Evolutionary conservation across 2,113 vertebrate species (phyloP).

Genomic region (Proteles cristata): DNA sequence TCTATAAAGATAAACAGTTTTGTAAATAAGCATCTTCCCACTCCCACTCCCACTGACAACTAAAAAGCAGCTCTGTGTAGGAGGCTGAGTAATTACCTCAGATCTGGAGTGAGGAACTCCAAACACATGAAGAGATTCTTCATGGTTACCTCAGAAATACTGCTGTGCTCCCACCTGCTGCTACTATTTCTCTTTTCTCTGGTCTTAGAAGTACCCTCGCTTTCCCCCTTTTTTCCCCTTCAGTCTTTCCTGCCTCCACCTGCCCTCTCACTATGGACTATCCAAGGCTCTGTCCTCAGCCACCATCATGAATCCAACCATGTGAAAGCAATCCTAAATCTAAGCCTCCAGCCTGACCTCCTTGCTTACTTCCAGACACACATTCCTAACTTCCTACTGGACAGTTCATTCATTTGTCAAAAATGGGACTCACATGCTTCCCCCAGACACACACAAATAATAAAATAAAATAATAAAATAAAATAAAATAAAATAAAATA

Average conservation of each 20-base stretch:
- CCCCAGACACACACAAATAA: too few species aligned
- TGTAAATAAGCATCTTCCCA: conserved; percentile 23
- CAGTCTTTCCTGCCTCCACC: background rate
- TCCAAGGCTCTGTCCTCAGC: background rate
- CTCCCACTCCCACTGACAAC: background rate
- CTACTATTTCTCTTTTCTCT: background rate
- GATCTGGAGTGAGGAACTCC: background rate
- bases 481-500: background rate
- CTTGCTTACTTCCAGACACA: background rate
- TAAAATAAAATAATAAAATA: background rate
- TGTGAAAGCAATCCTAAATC: background rate
- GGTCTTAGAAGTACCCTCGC: background rate
- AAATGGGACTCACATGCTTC: background rate
- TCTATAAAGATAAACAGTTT: conserved; percentile 17
- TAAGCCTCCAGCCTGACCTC: background rate
- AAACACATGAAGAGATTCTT: background rate
- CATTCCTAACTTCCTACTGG: background rate
- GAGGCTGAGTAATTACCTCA: background rate
- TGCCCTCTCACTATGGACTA: background rate
- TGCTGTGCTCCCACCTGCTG: background rate
- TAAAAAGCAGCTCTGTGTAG: background rate
- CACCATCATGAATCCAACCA: background rate
- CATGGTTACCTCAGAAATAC: background rate
- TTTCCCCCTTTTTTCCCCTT: background rate
- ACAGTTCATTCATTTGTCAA: background rate